phyloP scores from a whole-genome alignment of 30 jellyfish, hydroid and myxozoan species.

The Cassiopea xamachana region DNA sequence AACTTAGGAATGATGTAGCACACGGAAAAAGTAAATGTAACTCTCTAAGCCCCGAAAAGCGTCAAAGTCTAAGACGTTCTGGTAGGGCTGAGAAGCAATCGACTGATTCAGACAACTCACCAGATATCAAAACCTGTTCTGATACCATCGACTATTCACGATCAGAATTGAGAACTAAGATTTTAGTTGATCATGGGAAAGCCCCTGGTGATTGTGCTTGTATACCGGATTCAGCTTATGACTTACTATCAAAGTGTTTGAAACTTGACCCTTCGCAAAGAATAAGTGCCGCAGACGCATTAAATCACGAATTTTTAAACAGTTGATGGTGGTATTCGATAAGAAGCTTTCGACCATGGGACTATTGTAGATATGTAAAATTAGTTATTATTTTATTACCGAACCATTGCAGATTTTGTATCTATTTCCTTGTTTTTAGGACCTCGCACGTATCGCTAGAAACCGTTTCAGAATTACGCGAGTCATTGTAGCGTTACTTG shows the following conservation, averaged over 20 bases:
- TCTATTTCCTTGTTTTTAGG: too few relatives aligned
- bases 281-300: conserved; percentile 92
- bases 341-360: not conserved
- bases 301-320: conserved; percentile 77
- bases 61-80: not conserved
- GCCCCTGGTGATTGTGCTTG: conserved; percentile 60
- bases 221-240: conserved; percentile 89
- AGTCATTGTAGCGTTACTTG: too few relatives aligned
- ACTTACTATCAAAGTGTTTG: conserved; percentile 76
- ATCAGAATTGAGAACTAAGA: not conserved
- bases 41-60: conserved; percentile 11
- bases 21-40: not conserved
- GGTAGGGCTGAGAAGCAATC: not conserved
- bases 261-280: conserved; percentile 85
- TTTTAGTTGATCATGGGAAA: not conserved
- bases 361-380: not conserved
- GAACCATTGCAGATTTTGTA: not conserved
- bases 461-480: too few relatives aligned
- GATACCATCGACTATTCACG: not conserved
- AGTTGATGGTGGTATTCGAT: not conserved
- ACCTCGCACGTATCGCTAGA: too few relatives aligned
- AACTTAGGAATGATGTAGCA: not conserved
- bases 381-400: not conserved
- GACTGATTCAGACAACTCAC: not conserved
- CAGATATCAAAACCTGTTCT: not conserved